Base-by-base conservation (phyloP, 2,113 vertebrate species). In the Xiphophorus hellerii region DNA sequence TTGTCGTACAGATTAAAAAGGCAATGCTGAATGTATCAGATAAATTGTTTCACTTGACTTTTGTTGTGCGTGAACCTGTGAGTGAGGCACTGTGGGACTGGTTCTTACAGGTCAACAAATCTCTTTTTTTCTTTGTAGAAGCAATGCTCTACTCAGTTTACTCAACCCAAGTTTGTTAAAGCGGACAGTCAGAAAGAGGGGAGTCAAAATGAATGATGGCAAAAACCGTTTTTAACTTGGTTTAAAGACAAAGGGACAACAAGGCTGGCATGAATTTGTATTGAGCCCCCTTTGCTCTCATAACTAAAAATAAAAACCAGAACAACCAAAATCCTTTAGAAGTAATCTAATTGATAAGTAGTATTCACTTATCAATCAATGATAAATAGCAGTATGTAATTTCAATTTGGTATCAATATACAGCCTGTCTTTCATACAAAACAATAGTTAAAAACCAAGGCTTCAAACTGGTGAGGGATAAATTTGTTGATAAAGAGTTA, bases 1-100 rank as follows among this genome's bases (percentile, higher is more conserved):
- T 94, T 95, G 95, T 95, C 95, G 92, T 93, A 95, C 94, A 96
- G 93, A 96, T 97, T 96, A 97, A 95, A 95, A 93, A 93, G 87
- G 93, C 95, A 96, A 96, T 92, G 91, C 93, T 96, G 94, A 96
- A 92, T 89, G 78, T 90, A 83, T 75, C 3, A 75, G 88, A 85
- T 89, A 89, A 94, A 94, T 91, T 86, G 91, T 91, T 84, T 85
- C 66, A 88, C 90, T 93, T 94, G 93, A 93, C 92, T 95, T 93
- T 93, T 93, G 93, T 93, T 90, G 87, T 89, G 89, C 25, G 30
- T 92, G 92, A 93, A 94, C 93, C 93, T 95, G 93, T 93, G 91
- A 92, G 84, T 91, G 84, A 93, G 88, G 85, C 87, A 92, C 85
- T 83, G 84, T 94, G 90, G 92, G 92, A 93, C 93, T 92, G 90